A percentile compares a stretch with the other conserved stretches of the same genome.
phyloP scores from a whole-genome alignment of 2,888 invertebrate genomes.

The Cabera pusaria region DNA sequence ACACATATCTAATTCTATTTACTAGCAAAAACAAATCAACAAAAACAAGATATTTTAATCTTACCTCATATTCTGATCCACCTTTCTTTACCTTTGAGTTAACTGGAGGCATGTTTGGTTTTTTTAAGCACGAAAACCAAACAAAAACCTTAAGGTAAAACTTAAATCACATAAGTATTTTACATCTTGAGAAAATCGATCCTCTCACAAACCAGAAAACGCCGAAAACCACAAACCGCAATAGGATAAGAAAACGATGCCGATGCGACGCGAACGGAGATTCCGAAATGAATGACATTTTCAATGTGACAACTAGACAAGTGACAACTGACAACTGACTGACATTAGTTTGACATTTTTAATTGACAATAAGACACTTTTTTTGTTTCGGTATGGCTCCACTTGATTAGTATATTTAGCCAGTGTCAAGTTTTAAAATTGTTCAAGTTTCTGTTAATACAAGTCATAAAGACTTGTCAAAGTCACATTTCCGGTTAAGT shows the following conservation, averaged over 20 bases:
- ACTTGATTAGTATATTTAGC: too few species aligned
- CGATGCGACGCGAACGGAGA: constrained; percentile 5
- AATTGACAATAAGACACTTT: too few species aligned
- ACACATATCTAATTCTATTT: too few species aligned
- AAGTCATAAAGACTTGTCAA: too few species aligned
- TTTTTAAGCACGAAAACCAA: constrained; percentile 14
- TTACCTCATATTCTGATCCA: constrained; percentile 78
- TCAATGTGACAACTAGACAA: neutral
- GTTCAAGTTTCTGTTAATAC: too few species aligned
- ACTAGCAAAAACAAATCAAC: constrained; percentile 2
- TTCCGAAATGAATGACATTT: constrained; percentile 4
- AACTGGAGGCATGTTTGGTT: constrained; percentile 69
- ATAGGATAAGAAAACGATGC: constrained; percentile 11
- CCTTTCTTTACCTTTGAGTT: constrained; percentile 75
- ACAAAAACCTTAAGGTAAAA: neutral
- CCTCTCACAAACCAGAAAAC: constrained; percentile 39
- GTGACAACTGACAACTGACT: constrained; percentile 1
- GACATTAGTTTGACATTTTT: too few species aligned
- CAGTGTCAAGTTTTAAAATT: too few species aligned
- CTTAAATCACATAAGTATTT: constrained; percentile 14
- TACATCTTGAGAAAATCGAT: constrained; percentile 48
- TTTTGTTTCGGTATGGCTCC: too few species aligned
- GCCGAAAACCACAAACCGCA: constrained; percentile 44
- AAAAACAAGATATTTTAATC: constrained; percentile 29
- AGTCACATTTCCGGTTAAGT: too few species aligned